Base-by-base conservation (phyloP, 2,888 invertebrate genomes). In the Malachius bipustulatus region DNA sequence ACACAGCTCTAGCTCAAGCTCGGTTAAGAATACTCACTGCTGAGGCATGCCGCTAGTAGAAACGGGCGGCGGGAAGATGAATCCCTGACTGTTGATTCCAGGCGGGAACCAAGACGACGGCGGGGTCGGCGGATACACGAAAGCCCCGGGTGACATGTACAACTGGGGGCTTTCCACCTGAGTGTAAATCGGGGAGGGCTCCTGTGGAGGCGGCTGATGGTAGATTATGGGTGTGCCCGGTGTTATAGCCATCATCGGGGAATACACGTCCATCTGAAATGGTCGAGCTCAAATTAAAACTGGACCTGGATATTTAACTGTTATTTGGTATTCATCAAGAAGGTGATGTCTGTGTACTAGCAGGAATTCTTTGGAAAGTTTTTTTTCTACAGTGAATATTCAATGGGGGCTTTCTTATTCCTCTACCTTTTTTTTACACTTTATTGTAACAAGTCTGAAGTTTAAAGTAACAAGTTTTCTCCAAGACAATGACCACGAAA, bases 221-320 rank as follows among this genome's bases (percentile, higher is more conserved):
- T 51, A 51, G 11, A 53, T 43, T 9, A 51, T 45, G 0, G 51
- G 50, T n/a, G 50, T 48, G 30, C 49, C 49, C 16, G 48, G 46
- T 8, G 47, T 41, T 10, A 49, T 15, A 9, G 36, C 30, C 6
- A 39, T 39, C n/a, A 51, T 34, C 3, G 48, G 47, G 3, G 50
- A 47, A 37, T 47, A 53, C 30, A 53, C 35, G 14, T 52, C 52
- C 10, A 54, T 41, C 9, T 43, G 44, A 2, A 6, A 6, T 4
- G 47, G 41, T 26, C 38, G 45, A 1, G 40, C 44, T 1, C 48
- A 41, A 1, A 39, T 39, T 6, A 42, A 31, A 26, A 36, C 38
- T 3, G 35, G 26, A 16, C 31, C n/a, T n/a, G n/a, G n/a, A n/a
- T n/a, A n/a, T n/a, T n/a, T n/a, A n/a, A n/a, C n/a, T n/a, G n/a